A percentile compares a stretch with the other conserved stretches of the same genome.
These are phyloP conservation scores for Pterophyllum scalare DNA, from an alignment of 2,113 vertebrate genomes.

Conservation along the genomic window DNA sequence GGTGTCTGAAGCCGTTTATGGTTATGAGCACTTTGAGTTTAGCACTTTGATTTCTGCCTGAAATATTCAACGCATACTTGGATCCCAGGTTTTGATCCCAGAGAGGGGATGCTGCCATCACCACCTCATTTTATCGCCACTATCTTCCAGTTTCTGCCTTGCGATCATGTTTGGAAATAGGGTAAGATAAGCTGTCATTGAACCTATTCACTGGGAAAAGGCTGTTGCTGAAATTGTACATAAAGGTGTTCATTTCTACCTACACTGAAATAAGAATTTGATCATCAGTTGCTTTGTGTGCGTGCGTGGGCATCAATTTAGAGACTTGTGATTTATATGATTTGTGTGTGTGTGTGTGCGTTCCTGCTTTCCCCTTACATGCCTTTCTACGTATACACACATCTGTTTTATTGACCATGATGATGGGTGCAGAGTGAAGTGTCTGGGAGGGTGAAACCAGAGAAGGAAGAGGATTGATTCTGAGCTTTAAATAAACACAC, in stretches of 20 bases:
- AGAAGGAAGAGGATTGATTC: conserved; percentile 69
- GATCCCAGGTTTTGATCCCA: conserved; percentile 2
- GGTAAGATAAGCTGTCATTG: neutral
- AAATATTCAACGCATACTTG: conserved; percentile 11
- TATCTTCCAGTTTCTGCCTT: conserved; percentile 26
- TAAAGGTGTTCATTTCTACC: neutral
- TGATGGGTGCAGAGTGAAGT: conserved; percentile 30
- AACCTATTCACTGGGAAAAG: neutral
- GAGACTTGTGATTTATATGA: conserved; percentile 7
- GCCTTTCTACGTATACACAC: neutral
- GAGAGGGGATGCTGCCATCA: conserved; percentile 17
- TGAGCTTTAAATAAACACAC: conserved; percentile 79
- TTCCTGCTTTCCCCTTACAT: conserved; percentile 11
- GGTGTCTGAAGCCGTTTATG: neutral
- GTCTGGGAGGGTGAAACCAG: conserved; percentile 36
- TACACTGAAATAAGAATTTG: neutral
- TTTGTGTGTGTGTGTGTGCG: conserved; percentile 1
- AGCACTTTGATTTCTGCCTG: conserved; percentile 9
- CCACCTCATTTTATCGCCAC: conserved; percentile 3
- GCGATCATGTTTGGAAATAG: conserved; percentile 21
- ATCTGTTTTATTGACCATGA: conserved; percentile 25
- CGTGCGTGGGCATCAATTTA: conserved; percentile 14
- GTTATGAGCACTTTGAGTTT: neutral
- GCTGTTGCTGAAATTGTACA: neutral
- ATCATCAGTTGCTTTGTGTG: neutral